Conservation (phyloP, 2,113 vertebrate species). For the Periophthalmus modestus region DNA sequence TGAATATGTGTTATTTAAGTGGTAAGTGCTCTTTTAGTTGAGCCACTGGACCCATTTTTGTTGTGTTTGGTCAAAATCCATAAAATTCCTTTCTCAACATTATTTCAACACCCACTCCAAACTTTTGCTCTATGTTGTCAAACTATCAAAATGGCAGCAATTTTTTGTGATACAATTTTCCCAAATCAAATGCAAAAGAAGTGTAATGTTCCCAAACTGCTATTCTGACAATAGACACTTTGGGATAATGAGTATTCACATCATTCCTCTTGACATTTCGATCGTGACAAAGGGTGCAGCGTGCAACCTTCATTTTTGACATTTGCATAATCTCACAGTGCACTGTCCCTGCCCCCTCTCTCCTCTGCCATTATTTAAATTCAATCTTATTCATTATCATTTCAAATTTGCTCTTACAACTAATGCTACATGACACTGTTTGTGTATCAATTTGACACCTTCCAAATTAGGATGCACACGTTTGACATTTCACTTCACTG, state of each 20-base stretch:
- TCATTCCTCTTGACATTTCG: conserved; percentile 59
- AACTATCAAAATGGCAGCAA: neutral
- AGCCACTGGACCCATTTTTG: neutral
- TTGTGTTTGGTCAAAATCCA: neutral
- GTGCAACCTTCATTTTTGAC: conserved; percentile 47
- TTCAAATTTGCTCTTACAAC: conserved; percentile 26
- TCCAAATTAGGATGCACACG: neutral
- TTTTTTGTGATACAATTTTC: neutral
- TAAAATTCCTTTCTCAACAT: neutral
- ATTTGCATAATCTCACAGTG: conserved; percentile 64
- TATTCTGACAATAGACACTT: conserved; percentile 14
- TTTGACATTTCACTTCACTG: conserved; percentile 5
- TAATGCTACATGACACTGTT: conserved; percentile 22
- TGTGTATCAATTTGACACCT: neutral
- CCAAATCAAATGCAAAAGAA: conserved; percentile 20
- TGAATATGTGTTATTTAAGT: no score
- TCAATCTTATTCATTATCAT: conserved; percentile 41
- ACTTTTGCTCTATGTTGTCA: no score
- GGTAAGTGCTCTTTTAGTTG: neutral
- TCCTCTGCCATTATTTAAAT: conserved; percentile 42
- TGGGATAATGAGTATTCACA: conserved; percentile 54
- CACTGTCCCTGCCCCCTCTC: conserved; percentile 26
- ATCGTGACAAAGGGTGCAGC: conserved; percentile 49
- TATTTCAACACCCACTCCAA: neutral
- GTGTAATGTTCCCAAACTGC: conserved; percentile 9